Conservation (phyloP, 2,797 vertebrate genomes). For the Liasis olivaceus region DNA sequence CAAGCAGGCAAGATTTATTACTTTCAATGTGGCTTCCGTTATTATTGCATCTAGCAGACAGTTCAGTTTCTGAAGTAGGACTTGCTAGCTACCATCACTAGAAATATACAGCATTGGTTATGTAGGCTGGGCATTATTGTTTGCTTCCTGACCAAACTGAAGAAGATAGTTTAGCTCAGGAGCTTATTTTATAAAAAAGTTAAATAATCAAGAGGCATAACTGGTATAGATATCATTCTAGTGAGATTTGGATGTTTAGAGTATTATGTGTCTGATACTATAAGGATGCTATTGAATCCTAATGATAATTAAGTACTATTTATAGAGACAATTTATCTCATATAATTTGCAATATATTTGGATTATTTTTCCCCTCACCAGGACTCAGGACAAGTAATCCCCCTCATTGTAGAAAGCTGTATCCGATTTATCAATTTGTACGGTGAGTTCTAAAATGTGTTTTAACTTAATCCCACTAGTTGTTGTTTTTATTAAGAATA, state of each 20-base stretch:
- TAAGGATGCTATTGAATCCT: constrained; percentile 20
- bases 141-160: constrained; percentile 37
- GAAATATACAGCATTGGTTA: background rate
- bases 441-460: constrained; percentile 76
- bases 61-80: background rate
- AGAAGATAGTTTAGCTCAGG: constrained; percentile 28
- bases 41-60: background rate
- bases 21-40: background rate
- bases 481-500: background rate
- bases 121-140: background rate
- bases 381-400: constrained; percentile 96
- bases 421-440: constrained; percentile 98
- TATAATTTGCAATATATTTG: constrained; percentile 32
- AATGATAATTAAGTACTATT: constrained; percentile 45
- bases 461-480: constrained; percentile 13
- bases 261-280: background rate
- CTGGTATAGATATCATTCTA: background rate
- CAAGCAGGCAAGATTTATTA: background rate
- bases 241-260: background rate
- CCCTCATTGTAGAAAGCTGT: constrained; percentile 96
- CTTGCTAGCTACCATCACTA: background rate
- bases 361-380: constrained; percentile 63
- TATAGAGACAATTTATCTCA: constrained; percentile 23
- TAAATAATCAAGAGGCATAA: background rate
- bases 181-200: constrained; percentile 10